Base-by-base conservation (phyloP, 2,797 vertebrate genomes). In the Bradypodion ventrale region DNA sequence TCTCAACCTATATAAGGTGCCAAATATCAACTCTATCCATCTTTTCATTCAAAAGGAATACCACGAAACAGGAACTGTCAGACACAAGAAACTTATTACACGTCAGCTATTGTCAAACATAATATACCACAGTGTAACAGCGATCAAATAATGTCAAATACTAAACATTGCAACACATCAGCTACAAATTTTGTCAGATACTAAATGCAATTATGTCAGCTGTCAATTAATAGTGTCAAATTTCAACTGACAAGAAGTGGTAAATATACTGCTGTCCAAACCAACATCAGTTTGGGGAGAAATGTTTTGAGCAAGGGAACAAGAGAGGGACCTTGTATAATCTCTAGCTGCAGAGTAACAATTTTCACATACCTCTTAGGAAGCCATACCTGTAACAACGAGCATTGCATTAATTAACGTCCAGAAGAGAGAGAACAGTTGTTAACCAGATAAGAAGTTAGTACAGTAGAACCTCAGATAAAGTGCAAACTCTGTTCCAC, bases 141-240 rank as follows among this genome's bases (percentile, higher is more conserved):
- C 52, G 27, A 60, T 84, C 75, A 69, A 35, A 70, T 29, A 37
- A 35, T 44, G 70, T 73, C 83, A 80, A 74, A 79, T 63, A 21
- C 60, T 74, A 75, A 75, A 85, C 59, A 44, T 72, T 62, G 29
- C 66, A 56, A 23, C 72, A 42, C 29, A 70, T 56, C 84, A 75
- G 63, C 70, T 56, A 44, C 9, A 80, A 80, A 75, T 21, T 56
- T 68, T 46, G 78, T 63, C 75, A 72, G 52, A 15, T 59, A 46
- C 75, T 66, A 80, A 85, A 68, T 66, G 62, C 60, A 56, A 56
- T 65, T 63, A 76, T 66, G 76, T 65, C 77, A 32, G 83, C 21
- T 74, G 77, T 79, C 77, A 12, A 42, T 85, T 80, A 79, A 84
- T 52, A 52, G 35, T 40, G 59, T 79, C 69, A 79, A 84, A 74